These are phyloP conservation scores for Falco rusticolus DNA, from an alignment of 2,797 vertebrate genomes.

Conservation along the genomic window DNA sequence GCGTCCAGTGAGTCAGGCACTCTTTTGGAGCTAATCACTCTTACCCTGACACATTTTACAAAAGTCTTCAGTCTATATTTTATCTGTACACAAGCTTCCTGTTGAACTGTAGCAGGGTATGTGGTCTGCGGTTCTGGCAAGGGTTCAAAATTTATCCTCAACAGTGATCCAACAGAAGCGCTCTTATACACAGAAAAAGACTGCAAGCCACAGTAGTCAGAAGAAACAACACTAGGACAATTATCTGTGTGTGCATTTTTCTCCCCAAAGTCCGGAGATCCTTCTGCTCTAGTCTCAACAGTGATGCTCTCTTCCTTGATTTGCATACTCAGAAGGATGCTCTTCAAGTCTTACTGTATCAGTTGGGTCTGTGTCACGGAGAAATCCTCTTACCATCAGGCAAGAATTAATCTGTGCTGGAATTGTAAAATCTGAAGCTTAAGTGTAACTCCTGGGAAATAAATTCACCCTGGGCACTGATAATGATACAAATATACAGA, in stretches of 20 bases:
- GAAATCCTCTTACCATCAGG: slow-evolving; percentile 59
- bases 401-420: slow-evolving; percentile 56
- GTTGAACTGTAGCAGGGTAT: slow-evolving; percentile 69
- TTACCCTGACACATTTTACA: neutral
- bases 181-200: slow-evolving; percentile 37
- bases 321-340: slow-evolving; percentile 44
- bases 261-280: neutral
- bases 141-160: slow-evolving; percentile 71
- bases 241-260: slow-evolving; percentile 29
- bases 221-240: slow-evolving; percentile 22
- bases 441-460: slow-evolving; percentile 57
- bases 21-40: neutral
- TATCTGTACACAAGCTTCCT: slow-evolving; percentile 38
- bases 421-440: slow-evolving; percentile 50
- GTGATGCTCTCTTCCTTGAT: neutral
- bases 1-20: neutral
- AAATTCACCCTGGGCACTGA: slow-evolving; percentile 17
- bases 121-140: slow-evolving; percentile 72
- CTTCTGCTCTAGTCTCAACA: slow-evolving; percentile 38
- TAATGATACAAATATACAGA: slow-evolving; percentile 42
- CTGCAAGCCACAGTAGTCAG: slow-evolving; percentile 17
- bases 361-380: neutral
- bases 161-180: slow-evolving; percentile 23
- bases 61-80: slow-evolving; percentile 48
- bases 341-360: neutral